These are phyloP conservation scores for Phoxinus dragarum DNA, from an alignment of 2,797 vertebrate genomes.

Conservation along the genomic window DNA sequence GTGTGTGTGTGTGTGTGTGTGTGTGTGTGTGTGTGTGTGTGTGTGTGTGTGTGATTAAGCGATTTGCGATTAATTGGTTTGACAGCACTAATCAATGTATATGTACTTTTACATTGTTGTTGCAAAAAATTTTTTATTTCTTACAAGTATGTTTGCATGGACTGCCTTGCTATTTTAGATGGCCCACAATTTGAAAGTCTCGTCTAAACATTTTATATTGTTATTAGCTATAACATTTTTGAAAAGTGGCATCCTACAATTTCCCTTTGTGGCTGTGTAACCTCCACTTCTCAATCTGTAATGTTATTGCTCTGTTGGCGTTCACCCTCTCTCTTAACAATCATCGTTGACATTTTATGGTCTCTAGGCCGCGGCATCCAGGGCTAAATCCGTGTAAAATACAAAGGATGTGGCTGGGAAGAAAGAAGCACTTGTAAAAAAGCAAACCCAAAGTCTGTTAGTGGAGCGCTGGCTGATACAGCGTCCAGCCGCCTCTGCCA, in stretches of 20 bases:
- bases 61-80: no score
- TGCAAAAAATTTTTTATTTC: neutral
- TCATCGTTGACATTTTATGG: constrained; percentile 66
- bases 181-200: neutral
- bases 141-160: neutral
- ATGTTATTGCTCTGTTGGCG: constrained; percentile 13
- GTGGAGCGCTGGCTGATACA: constrained; percentile 59
- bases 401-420: constrained; percentile 69
- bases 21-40: no score
- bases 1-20: no score
- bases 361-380: constrained; percentile 61
- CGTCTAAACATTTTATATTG: neutral
- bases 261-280: neutral
- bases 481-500: constrained; percentile 66
- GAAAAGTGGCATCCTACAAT: neutral
- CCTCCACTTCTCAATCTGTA: neutral
- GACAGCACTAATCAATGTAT: neutral
- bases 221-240: constrained; percentile 5
- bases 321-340: constrained; percentile 52
- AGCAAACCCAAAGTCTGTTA: constrained; percentile 62
- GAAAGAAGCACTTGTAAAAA: constrained; percentile 68
- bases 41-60: no score
- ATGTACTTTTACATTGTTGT: neutral
- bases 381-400: constrained; percentile 63
- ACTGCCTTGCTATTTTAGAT: neutral